Evolutionary conservation across 2,113 vertebrate species (phyloP).

Genomic region (Zosterops lateralis): DNA sequence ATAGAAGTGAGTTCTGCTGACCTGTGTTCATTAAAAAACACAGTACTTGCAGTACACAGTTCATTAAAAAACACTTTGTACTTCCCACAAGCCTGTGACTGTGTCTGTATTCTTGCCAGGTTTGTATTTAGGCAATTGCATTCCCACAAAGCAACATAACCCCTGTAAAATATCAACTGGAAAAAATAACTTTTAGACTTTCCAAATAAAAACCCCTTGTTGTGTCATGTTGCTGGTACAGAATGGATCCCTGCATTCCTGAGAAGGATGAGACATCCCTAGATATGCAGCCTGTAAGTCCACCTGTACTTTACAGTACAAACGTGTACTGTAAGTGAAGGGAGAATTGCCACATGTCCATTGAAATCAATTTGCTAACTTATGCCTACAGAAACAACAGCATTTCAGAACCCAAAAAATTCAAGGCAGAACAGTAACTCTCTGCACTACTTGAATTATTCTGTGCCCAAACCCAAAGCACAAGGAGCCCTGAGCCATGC

Average conservation of each 20-base stretch:
- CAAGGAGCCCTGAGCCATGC: fast-evolving
- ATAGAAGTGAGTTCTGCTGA: background rate
- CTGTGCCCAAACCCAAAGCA: background rate
- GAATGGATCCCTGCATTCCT: background rate
- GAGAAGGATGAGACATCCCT: background rate
- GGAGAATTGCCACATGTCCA: background rate
- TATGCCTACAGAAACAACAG: background rate
- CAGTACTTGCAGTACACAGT: background rate
- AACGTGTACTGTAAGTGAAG: background rate
- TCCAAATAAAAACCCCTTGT: background rate
- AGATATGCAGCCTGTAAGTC: background rate
- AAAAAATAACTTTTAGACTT: background rate
- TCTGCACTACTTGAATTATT: background rate
- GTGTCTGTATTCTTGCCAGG: background rate
- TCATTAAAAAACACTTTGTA: background rate
- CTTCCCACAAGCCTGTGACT: background rate
- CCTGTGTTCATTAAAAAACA: background rate
- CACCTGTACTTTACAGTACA: background rate
- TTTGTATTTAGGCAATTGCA: background rate
- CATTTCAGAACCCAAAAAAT: background rate
- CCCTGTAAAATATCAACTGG: background rate
- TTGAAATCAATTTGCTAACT: background rate
- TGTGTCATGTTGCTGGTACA: background rate
- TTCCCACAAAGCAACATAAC: background rate
- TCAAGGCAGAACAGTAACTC: background rate